Base-by-base conservation (phyloP, 1,140 invertebrate genomes). In the Protaetia brevitarsis region DNA sequence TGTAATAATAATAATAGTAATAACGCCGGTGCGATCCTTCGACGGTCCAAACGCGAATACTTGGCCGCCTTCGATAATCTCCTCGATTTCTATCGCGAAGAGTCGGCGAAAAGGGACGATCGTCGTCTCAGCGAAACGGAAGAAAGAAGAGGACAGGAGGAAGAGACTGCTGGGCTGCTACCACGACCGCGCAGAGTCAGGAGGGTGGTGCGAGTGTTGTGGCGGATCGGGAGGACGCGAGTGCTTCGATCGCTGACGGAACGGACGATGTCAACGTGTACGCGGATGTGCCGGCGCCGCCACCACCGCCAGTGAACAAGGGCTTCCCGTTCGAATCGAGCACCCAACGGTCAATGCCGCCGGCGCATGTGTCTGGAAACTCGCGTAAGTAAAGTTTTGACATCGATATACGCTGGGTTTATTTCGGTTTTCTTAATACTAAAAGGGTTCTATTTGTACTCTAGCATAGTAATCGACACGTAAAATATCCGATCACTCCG, bases 281-380 rank as follows among this genome's bases (percentile, higher is more conserved):
- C 57, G 19, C 41, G 2, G 60, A 10, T 58, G 61, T 16, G 19
- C 41, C 36, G 58, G 64, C 56, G 45, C 41, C 37, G 26, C 37
- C 37, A 56, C 37, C n/a, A n/a, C n/a, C n/a, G n/a, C n/a, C 41
- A 23, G 41, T 51, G 41, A 51, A 23, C 19, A 51, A 19, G 26
- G 26, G 26, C 41, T 23, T 51, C 36, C 62, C 59, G 30, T 61
- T 57, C 19, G 66, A 64, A 63, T 41, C 61, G 27, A 59, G 27
- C 31, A 68, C 60, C 29, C 62, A 66, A 64, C 72, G 68, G 72
- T 69, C 70, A 60, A 73, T 73, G 71, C 71, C 71, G 63, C 71
- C 72, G 11, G 72, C 45, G 66, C 62, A 69, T 68, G 68, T 61
- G 57, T 64, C 66, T 64, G 61, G 65, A 67, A 67, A 69, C 65